Conservation (phyloP, 53 echinoderm and acorn worm genomes). For the Holothuria leucospilota region DNA sequence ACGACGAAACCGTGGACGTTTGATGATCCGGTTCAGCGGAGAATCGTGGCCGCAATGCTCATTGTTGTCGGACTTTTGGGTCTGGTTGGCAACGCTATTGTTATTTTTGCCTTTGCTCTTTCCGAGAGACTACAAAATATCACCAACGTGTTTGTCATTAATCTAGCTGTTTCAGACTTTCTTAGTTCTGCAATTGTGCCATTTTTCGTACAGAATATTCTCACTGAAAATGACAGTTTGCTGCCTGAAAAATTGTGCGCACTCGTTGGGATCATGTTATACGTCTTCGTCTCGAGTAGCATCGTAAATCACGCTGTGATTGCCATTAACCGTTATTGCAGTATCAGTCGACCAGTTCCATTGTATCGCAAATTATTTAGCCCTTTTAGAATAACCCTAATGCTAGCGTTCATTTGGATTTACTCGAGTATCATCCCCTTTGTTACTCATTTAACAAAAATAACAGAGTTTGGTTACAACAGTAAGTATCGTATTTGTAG, state of each 20-base stretch:
- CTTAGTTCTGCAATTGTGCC: slow-evolving; percentile 21
- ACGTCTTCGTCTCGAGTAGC: slow-evolving; percentile 39
- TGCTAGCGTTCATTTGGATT: slow-evolving; percentile 56
- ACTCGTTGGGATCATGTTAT: slow-evolving; percentile 23
- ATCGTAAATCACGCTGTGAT: slow-evolving; percentile 56
- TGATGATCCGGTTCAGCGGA: slow-evolving; percentile 18
- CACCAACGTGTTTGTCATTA: slow-evolving; percentile 45
- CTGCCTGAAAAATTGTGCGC: slow-evolving; percentile 23
- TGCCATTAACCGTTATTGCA: slow-evolving; percentile 59
- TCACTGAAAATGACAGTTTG: slow-evolving; percentile 14
- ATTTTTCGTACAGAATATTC: slow-evolving; percentile 35
- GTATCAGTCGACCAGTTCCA: slow-evolving; percentile 47
- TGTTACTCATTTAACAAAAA: slow-evolving; percentile 48
- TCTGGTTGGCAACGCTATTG: slow-evolving; percentile 35
- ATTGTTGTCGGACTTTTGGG: slow-evolving; percentile 4
- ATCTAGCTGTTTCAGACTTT: slow-evolving; percentile 33
- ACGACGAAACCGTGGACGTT: slow-evolving; percentile 5
- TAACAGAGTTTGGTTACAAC: slow-evolving; percentile 64
- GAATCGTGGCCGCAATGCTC: slow-evolving; percentile 11
- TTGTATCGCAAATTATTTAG: slow-evolving; percentile 51
- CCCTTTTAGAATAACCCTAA: slow-evolving; percentile 39
- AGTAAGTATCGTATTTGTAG: slow-evolving; percentile 67
- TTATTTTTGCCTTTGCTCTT: slow-evolving; percentile 13
- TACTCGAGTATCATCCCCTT: slow-evolving; percentile 54
- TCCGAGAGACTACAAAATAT: slow-evolving; percentile 47